phyloP scores from a whole-genome alignment of 92 coral and sea anemone genomes.

The Parazoanthus atlanticus region DNA sequence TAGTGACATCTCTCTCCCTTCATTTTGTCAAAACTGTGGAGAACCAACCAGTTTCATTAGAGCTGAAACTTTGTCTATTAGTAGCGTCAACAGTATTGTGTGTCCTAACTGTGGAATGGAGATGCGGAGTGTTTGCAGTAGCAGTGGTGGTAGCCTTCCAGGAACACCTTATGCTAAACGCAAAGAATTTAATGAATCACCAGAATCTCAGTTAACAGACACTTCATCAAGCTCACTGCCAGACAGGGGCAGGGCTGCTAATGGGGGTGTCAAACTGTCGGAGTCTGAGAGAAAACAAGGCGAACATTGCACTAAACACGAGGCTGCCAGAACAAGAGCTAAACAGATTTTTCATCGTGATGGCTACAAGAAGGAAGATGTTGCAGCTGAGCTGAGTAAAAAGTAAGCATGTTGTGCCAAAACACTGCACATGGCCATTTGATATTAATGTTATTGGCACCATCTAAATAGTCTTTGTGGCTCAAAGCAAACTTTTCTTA shows the following conservation, averaged over 20 bases:
- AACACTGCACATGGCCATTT: background rate
- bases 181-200: constrained; percentile 44
- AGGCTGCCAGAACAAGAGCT: constrained; percentile 70
- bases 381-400: constrained; percentile 86
- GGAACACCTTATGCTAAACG: constrained; percentile 63
- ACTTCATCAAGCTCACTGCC: constrained; percentile 25
- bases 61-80: constrained; percentile 20
- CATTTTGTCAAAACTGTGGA: constrained; percentile 77
- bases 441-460: too few relatives aligned
- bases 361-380: constrained; percentile 85
- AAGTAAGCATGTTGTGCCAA: constrained; percentile 68
- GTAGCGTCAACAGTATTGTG: constrained; percentile 21
- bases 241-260: constrained; percentile 23
- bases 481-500: too few relatives aligned
- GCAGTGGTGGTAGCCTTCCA: constrained; percentile 78
- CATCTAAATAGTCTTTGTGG: too few relatives aligned
- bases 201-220: constrained; percentile 35
- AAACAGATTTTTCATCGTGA: constrained; percentile 73
- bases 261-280: constrained; percentile 38
- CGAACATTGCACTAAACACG: constrained; percentile 40
- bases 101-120: constrained; percentile 45
- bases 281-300: constrained; percentile 16
- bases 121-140: constrained; percentile 35
- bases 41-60: constrained; percentile 48
- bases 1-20: constrained; percentile 62